Evolutionary conservation across 1,140 invertebrate species (phyloP).

Genomic region (Lepidurus packardi): DNA sequence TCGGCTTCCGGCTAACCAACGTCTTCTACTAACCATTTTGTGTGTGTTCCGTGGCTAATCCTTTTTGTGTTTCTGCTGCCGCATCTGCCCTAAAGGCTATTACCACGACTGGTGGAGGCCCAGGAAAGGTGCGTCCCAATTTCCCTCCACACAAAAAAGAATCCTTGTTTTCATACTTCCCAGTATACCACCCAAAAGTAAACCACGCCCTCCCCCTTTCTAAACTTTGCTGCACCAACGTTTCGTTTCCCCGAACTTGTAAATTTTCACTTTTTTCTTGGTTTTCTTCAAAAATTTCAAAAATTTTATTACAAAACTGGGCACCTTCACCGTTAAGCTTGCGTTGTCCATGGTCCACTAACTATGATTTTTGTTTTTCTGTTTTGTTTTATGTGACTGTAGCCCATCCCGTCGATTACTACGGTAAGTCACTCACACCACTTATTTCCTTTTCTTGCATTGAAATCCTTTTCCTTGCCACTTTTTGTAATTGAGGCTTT

Average conservation of each 20-base stretch:
- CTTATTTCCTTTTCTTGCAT: conserved; percentile 54
- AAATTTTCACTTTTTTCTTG: conserved; percentile 26
- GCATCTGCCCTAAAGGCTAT: conserved; percentile 32
- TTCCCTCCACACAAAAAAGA: conserved; percentile 12
- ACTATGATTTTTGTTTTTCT: conserved; percentile 25
- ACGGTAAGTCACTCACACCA: conserved; percentile 77
- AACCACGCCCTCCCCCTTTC: neutral
- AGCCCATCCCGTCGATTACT: conserved; percentile 96
- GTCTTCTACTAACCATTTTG: conserved; percentile 7
- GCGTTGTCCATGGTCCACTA: conserved; percentile 1
- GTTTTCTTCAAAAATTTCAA: neutral
- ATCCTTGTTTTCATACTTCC: neutral
- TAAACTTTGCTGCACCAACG: conserved; percentile 11
- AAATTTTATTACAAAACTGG: neutral
- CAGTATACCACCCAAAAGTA: neutral
- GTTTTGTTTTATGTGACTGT: conserved; percentile 41
- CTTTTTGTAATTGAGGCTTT: conserved; percentile 26
- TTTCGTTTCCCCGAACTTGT: conserved; percentile 2
- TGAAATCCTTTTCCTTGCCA: conserved; percentile 23
- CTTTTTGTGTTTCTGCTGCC: conserved; percentile 29
- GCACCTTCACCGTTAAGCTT: neutral
- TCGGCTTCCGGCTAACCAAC: conserved; percentile 7
- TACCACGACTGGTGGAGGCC: conserved; percentile 84
- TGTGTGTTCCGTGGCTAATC: conserved; percentile 18
- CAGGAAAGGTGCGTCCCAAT: conserved; percentile 72